These are phyloP conservation scores for Cassiopea xamachana DNA, from an alignment of 30 jellyfish, hydroid and myxozoan species.

Conservation along the genomic window DNA sequence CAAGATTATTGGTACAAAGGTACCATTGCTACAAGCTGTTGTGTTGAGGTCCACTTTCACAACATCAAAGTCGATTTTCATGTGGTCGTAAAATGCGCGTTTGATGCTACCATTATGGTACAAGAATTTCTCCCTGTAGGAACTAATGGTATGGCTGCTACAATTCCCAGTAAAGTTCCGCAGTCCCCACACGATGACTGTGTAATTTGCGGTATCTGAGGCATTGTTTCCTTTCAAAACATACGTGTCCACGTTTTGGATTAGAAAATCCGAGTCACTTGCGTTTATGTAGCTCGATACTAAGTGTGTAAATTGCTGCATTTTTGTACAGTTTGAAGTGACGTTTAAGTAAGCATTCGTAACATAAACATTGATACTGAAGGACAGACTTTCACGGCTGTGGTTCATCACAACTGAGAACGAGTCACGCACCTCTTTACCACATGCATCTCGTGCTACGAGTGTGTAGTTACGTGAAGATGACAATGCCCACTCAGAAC, in stretches of 20 bases:
- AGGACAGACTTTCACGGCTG: constrained; percentile 1
- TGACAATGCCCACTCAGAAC: constrained; percentile 34
- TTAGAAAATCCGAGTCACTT: constrained; percentile 29
- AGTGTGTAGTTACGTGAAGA: constrained; percentile 3
- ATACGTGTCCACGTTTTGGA: constrained; percentile 28
- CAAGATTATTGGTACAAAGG: constrained; percentile 23
- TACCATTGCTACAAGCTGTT: constrained; percentile 9
- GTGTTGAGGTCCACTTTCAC: constrained; percentile 32
- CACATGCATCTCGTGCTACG: constrained; percentile 73
- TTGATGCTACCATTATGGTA: constrained; percentile 56
- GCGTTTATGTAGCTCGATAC: constrained; percentile 43
- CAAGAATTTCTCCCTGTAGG: constrained; percentile 35
- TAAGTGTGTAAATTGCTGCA: constrained; percentile 24
- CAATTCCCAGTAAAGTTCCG: constrained; percentile 58
- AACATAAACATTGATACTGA: constrained; percentile 47
- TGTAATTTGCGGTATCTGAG: background rate
- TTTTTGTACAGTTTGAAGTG: constrained; percentile 41
- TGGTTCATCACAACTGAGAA: constrained; percentile 42
- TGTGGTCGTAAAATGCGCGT: constrained; percentile 7
- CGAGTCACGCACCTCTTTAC: constrained; percentile 38
- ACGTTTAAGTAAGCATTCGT: constrained; percentile 12
- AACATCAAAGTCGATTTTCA: constrained; percentile 49
- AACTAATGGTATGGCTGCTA: constrained; percentile 28
- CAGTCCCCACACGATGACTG: constrained; percentile 63
- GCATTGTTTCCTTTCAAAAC: constrained; percentile 1